These are phyloP conservation scores for Tetranychus cinnabarinus DNA, from an alignment of 1,140 invertebrate species.

Conservation along the genomic window DNA sequence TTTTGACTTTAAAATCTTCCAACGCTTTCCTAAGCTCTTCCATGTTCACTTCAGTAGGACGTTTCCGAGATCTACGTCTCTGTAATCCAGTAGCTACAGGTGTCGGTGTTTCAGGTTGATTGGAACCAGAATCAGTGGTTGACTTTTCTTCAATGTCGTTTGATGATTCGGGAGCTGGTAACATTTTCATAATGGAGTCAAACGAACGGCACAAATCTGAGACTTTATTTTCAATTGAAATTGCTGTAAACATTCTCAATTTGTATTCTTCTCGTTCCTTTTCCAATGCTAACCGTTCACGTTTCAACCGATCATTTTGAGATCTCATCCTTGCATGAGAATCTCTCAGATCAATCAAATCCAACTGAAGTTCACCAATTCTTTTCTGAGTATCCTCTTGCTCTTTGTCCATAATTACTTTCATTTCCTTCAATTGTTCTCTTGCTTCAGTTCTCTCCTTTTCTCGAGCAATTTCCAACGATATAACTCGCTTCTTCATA, in stretches of 20 bases:
- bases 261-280: slow-evolving; percentile 28
- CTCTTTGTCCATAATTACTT: slow-evolving; percentile 59
- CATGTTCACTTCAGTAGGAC: neutral
- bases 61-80: neutral
- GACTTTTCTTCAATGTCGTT: neutral
- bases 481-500: slow-evolving; percentile 20
- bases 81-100: neutral
- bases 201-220: slow-evolving; percentile 4
- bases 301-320: slow-evolving; percentile 65
- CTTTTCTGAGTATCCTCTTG: slow-evolving; percentile 66
- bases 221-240: slow-evolving; percentile 7
- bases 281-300: slow-evolving; percentile 61
- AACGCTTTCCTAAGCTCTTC: neutral
- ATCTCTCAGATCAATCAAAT: slow-evolving; percentile 60
- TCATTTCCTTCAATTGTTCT: slow-evolving; percentile 54
- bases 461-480: slow-evolving; percentile 40
- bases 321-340: slow-evolving; percentile 70
- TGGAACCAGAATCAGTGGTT: neutral
- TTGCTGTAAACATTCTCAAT: slow-evolving; percentile 3
- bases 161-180: neutral
- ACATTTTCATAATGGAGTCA: neutral
- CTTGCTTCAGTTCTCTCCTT: slow-evolving; percentile 64
- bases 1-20: neutral
- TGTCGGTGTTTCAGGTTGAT: neutral
- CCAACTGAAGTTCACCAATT: slow-evolving; percentile 54